phyloP scores from a whole-genome alignment of 2,797 vertebrate genomes.

The Vultur gryphus region DNA sequence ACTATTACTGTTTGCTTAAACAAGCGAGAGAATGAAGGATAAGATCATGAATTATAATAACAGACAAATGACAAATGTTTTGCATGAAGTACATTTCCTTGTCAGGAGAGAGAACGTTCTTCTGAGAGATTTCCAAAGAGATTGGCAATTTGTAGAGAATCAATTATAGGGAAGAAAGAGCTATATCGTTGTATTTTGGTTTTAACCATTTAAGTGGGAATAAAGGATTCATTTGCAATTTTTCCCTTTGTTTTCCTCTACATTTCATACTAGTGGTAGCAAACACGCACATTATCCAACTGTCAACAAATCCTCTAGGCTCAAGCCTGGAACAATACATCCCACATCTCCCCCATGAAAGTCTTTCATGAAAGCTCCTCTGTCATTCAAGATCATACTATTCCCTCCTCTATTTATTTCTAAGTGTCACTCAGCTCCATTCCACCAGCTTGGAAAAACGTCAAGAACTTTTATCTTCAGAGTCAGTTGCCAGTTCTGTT shows the following conservation, averaged over 20 bases:
- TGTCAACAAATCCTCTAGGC: slow-evolving; percentile 35
- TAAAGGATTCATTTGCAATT: neutral
- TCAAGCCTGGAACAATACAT: neutral
- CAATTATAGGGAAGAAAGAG: neutral
- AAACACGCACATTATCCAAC: neutral
- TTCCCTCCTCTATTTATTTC: slow-evolving; percentile 60
- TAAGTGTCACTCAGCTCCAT: slow-evolving; percentile 61
- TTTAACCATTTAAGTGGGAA: neutral
- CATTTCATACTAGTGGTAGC: neutral
- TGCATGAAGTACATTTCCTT: slow-evolving; percentile 42
- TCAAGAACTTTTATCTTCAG: slow-evolving; percentile 69
- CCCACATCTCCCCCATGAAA: slow-evolving; percentile 7
- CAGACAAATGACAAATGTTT: slow-evolving; percentile 44
- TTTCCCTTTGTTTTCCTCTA: neutral
- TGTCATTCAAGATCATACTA: slow-evolving; percentile 32
- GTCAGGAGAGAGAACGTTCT: neutral
- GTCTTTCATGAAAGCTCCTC: slow-evolving; percentile 11
- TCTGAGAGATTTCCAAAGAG: slow-evolving; percentile 33
- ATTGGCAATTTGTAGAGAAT: neutral
- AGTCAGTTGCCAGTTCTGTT: slow-evolving; percentile 69
- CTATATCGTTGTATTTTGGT: neutral
- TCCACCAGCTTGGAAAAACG: slow-evolving; percentile 66
- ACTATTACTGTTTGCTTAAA: slow-evolving; percentile 47
- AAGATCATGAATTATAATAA: slow-evolving; percentile 59
- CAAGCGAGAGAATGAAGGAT: slow-evolving; percentile 22